Conservation (phyloP, 2,113 vertebrate genomes). For the Taurulus bubalis region DNA sequence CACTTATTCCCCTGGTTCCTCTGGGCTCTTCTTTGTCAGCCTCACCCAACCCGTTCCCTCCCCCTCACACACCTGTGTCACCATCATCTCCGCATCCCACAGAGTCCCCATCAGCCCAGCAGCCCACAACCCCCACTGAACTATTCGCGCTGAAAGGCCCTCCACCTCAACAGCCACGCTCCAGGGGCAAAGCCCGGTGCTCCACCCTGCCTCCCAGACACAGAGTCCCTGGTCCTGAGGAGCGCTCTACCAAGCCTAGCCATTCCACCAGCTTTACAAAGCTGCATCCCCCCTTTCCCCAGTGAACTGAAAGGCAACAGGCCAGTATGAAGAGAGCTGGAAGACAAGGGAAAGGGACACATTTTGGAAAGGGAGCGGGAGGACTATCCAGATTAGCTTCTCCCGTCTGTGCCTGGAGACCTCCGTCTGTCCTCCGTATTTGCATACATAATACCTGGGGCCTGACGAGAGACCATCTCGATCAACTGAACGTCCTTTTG, state of each 20-base stretch:
- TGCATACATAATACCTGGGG: constrained; percentile 45
- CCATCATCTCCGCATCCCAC: constrained; percentile 28
- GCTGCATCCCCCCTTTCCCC: constrained; percentile 69
- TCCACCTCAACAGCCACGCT: constrained; percentile 70
- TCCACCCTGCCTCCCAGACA: constrained; percentile 79
- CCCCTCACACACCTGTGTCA: constrained; percentile 6
- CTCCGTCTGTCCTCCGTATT: constrained; percentile 20
- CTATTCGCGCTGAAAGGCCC: constrained; percentile 76
- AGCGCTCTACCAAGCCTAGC: constrained; percentile 66
- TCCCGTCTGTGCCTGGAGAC: constrained; percentile 62
- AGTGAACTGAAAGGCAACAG: constrained; percentile 79
- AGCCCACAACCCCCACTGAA: constrained; percentile 68
- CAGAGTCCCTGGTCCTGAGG: constrained; percentile 60
- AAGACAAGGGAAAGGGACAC: constrained; percentile 8
- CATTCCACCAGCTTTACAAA: constrained; percentile 81
- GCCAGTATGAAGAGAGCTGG: constrained; percentile 59
- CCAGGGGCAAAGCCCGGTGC: constrained; percentile 76
- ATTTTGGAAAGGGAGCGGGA: constrained; percentile 40
- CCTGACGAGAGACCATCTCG: constrained; percentile 35
- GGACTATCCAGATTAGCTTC: constrained; percentile 64
- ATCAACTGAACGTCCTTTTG: constrained; percentile 34
- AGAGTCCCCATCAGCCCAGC: constrained; percentile 33
- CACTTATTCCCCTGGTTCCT: constrained; percentile 52
- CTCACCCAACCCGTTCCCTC: constrained; percentile 27
- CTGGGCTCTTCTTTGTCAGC: constrained; percentile 31